Evolutionary conservation across 1,140 invertebrate species (phyloP).

Genomic region (Hycleus cichorii): DNA sequence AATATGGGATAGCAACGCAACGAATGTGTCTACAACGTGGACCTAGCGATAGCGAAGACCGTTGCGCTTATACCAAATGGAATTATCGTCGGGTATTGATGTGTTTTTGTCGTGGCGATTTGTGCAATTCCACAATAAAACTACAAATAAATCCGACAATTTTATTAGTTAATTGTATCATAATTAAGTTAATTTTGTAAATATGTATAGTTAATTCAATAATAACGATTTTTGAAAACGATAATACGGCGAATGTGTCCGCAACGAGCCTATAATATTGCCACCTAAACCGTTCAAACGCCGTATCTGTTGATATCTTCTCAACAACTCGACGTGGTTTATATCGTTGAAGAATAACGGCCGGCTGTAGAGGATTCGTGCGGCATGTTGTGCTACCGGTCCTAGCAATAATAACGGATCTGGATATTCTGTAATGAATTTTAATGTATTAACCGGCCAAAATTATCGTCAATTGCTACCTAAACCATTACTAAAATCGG

Average conservation of each 20-base stretch:
- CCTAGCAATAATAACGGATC: slow-evolving; percentile 35
- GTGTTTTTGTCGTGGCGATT: slow-evolving; percentile 87
- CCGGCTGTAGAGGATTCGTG: slow-evolving; percentile 31
- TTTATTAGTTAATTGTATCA: slow-evolving; percentile 10
- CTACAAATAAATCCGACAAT: slow-evolving; percentile 2
- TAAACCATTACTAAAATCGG: slow-evolving; percentile 30
- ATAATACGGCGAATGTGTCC: slow-evolving; percentile 50
- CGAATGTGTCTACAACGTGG: slow-evolving; percentile 78
- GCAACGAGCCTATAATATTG: slow-evolving; percentile 51
- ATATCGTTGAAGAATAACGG: slow-evolving; percentile 55
- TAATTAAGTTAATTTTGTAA: slow-evolving; percentile 10
- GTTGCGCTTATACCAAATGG: slow-evolving; percentile 76
- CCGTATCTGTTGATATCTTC: slow-evolving; percentile 52
- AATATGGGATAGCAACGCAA: slow-evolving; percentile 81
- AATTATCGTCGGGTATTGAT: slow-evolving; percentile 76
- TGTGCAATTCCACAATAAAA: slow-evolving; percentile 59
- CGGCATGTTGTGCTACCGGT: slow-evolving; percentile 24
- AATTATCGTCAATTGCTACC: slow-evolving; percentile 3
- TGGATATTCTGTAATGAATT: slow-evolving; percentile 28
- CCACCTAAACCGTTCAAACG: slow-evolving; percentile 47
- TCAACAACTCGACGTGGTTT: slow-evolving; percentile 52
- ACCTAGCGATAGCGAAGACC: slow-evolving; percentile 78
- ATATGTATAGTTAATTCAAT: slow-evolving; percentile 3
- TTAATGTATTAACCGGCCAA: background rate
- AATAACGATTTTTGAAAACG: slow-evolving; percentile 29